Evolutionary conservation across 2,888 invertebrate species (phyloP).

Genomic region (Nemoura dubitans): DNA sequence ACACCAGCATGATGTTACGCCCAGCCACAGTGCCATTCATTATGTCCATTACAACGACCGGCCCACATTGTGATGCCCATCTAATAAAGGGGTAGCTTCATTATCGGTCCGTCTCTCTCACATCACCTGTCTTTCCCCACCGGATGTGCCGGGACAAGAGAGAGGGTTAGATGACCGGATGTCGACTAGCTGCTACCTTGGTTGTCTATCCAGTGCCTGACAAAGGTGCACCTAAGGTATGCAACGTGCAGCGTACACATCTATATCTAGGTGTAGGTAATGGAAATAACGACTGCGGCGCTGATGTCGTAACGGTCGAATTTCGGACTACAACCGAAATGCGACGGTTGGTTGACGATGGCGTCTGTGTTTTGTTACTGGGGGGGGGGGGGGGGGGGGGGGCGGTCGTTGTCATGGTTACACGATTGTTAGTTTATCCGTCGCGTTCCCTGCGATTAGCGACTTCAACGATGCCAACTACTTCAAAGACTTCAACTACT

Average conservation of each 20-base stretch:
- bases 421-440: too few relatives aligned
- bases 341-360: not conserved
- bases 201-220: not conserved
- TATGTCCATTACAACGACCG: not conserved
- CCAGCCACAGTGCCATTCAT: too few relatives aligned
- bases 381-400: not conserved
- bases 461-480: too few relatives aligned
- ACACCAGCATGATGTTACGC: not conserved
- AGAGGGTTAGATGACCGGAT: constrained; percentile 12
- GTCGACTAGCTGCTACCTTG: not conserved
- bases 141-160: not conserved
- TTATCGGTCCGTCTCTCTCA: not conserved
- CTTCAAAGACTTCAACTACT: too few relatives aligned
- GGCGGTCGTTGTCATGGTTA: not conserved
- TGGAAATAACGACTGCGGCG: not conserved
- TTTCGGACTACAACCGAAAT: not conserved
- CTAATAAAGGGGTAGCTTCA: not conserved
- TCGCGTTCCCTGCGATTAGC: too few relatives aligned
- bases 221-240: not conserved
- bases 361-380: not conserved
- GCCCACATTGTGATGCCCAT: not conserved
- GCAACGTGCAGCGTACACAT: not conserved
- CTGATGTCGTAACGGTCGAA: not conserved
- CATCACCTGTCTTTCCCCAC: not conserved
- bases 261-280: too few relatives aligned